phyloP scores from a whole-genome alignment of 2,797 vertebrate genomes.

The Bradypodion ventrale region DNA sequence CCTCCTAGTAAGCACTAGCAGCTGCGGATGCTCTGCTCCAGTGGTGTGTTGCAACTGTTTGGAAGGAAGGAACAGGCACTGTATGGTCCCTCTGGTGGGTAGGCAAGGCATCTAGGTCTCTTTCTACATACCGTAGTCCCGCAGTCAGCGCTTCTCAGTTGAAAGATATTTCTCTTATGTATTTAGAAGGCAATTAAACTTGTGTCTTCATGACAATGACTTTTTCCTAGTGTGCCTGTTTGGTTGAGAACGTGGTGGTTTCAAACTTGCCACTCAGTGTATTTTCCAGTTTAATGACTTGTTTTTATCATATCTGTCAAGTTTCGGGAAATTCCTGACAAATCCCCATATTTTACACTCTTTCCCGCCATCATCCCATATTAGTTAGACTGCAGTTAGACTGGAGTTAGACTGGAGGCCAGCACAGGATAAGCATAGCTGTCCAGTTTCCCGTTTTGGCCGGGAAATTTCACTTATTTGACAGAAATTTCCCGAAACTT shows the following conservation, averaged over 20 bases:
- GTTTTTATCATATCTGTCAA: too few relatives aligned
- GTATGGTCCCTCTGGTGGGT: not conserved
- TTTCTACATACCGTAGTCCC: not conserved
- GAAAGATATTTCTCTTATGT: not conserved
- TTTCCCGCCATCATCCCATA: too few relatives aligned
- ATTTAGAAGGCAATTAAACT: not conserved
- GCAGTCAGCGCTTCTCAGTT: not conserved
- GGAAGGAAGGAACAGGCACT: not conserved
- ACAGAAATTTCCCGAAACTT: too few relatives aligned
- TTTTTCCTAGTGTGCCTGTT: not conserved
- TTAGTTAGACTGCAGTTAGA: too few relatives aligned
- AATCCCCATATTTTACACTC: too few relatives aligned
- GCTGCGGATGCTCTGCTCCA: conserved; percentile 13
- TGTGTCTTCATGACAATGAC: not conserved
- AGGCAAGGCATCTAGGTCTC: not conserved
- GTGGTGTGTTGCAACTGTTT: conserved; percentile 12
- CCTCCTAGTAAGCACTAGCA: conserved; percentile 2
- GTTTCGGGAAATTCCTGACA: too few relatives aligned
- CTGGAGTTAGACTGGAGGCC: too few relatives aligned
- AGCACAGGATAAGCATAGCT: too few relatives aligned
- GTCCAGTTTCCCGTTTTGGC: too few relatives aligned
- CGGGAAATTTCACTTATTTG: too few relatives aligned
- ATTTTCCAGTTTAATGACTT: not conserved
- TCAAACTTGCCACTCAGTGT: not conserved
- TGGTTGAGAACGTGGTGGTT: not conserved